Evolutionary conservation across 1,140 invertebrate species (phyloP).

Genomic region (Schlechtendalia chinensis): DNA sequence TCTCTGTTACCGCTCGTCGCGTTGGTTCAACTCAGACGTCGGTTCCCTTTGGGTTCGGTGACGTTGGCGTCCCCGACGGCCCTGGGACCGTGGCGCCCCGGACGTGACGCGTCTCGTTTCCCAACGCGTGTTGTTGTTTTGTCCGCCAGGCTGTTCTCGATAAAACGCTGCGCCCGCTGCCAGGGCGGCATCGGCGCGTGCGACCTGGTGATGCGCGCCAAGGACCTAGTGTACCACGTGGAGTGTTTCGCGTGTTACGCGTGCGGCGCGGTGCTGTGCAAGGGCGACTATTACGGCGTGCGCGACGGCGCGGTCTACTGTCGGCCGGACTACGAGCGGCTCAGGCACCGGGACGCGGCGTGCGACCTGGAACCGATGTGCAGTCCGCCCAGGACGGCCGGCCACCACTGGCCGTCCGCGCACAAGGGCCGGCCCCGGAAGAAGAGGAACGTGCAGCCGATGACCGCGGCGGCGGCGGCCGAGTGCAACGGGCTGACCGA

Average conservation of each 20-base stretch:
- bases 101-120: too few species aligned
- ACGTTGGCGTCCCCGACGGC: too few species aligned
- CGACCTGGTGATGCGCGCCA: slow-evolving; percentile 87
- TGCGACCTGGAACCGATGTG: slow-evolving; percentile 58
- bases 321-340: slow-evolving; percentile 67
- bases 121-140: too few species aligned
- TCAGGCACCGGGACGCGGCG: slow-evolving; percentile 54
- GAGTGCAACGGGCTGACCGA: slow-evolving; percentile 67
- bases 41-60: too few species aligned
- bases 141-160: slow-evolving; percentile 67
- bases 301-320: slow-evolving; percentile 59
- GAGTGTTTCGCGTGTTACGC: slow-evolving; percentile 86
- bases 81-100: too few species aligned
- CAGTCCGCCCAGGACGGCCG: slow-evolving; percentile 62
- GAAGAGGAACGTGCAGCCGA: slow-evolving; percentile 64
- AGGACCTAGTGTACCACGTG: slow-evolving; percentile 85
- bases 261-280: slow-evolving; percentile 73
- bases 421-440: slow-evolving; percentile 84
- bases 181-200: slow-evolving; percentile 79
- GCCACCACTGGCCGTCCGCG: slow-evolving; percentile 59
- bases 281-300: slow-evolving; percentile 88
- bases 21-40: too few species aligned
- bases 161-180: slow-evolving; percentile 80
- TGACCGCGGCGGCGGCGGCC: slow-evolving; percentile 65
- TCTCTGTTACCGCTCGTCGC: too few species aligned